Base-by-base conservation (phyloP, 2,888 invertebrate genomes). In the Alsophila aescularia region DNA sequence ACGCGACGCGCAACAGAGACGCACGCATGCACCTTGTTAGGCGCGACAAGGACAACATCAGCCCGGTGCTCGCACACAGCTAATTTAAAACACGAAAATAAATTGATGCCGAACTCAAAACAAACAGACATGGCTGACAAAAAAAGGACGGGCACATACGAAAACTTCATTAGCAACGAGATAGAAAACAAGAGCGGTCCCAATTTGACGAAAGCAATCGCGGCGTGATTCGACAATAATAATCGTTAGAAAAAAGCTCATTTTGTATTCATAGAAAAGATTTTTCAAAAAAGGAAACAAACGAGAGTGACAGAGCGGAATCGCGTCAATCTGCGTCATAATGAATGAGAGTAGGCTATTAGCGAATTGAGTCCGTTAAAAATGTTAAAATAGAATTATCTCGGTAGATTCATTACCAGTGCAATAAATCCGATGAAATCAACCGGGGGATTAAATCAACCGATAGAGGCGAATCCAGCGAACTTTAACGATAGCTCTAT, bases 51-150 rank as follows among this genome's bases (percentile, higher is more conserved):
- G 83, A 86, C 77, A 66, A 72, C 68, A 68, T 71, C 60, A 76
- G 80, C 73, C 85, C 81, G 83, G 81, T 83, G 87, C 77, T 75
- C 75, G 75, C 82, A 81, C 82, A 74, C 78, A 67, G 78, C 84
- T 88, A 87, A 88, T 90, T 89, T 87, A 84, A 88, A 90, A 89
- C 86, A 77, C 79, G 81, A 85, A 87, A 86, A 88, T 88, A 89
- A 77, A 90, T 89, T 90, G 90, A 90, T 84, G 87, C 82, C 80
- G 85, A 85, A 78, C 83, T 86, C 85, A 88, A 91, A 91, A 89
- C 89, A 90, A 90, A 91, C 90, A 90, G 85, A 87, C 75, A 87
- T 87, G 87, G 86, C 88, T 82, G 87, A 90, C 87, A 87, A 89
- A 90, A 64, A 89, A 89, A 88, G 86, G 85, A 86, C 77, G 83